Conservation (phyloP, 2,888 invertebrate species). For the Teleogryllus oceanicus region DNA sequence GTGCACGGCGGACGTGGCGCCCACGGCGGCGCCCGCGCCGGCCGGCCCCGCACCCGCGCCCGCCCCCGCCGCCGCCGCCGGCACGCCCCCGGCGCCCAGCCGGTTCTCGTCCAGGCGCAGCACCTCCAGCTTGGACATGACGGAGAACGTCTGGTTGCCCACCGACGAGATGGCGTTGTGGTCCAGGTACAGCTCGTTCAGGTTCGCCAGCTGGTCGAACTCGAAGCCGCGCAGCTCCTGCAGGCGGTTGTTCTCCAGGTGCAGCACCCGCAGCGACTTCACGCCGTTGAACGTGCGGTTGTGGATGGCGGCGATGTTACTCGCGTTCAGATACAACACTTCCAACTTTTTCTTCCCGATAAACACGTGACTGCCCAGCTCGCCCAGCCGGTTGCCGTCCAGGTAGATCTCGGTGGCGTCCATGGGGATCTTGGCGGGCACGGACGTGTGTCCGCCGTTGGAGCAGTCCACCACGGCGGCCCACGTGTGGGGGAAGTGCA, state of each 20-base stretch:
- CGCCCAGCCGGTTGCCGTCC: slow-evolving; percentile 75
- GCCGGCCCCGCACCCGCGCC: slow-evolving; percentile 48
- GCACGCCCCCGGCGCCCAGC: slow-evolving; percentile 51
- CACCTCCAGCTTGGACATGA: slow-evolving; percentile 67
- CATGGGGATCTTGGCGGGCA: slow-evolving; percentile 80
- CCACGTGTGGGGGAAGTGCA: slow-evolving; percentile 76
- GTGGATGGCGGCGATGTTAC: slow-evolving; percentile 70
- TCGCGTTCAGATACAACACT: slow-evolving; percentile 73
- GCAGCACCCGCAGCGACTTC: slow-evolving; percentile 66
- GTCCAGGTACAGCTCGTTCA: slow-evolving; percentile 72
- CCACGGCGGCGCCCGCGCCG: slow-evolving; percentile 48
- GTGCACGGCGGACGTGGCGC: slow-evolving; percentile 51
- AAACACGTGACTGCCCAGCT: slow-evolving; percentile 79
- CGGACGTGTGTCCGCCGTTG: slow-evolving; percentile 66
- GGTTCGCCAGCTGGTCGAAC: slow-evolving; percentile 69
- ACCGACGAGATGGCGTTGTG: slow-evolving; percentile 71
- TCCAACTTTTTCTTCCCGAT: slow-evolving; percentile 79
- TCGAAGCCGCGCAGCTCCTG: slow-evolving; percentile 70
- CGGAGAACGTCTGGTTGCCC: slow-evolving; percentile 72
- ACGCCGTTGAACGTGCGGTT: slow-evolving; percentile 81
- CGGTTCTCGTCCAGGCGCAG: slow-evolving; percentile 73
- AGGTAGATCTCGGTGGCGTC: slow-evolving; percentile 84
- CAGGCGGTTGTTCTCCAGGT: slow-evolving; percentile 72
- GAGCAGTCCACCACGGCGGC: slow-evolving; percentile 79
- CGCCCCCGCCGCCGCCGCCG: slow-evolving; percentile 37